Conservation (phyloP, 2,888 invertebrate species). For the Eudasyphora cyanicolor region DNA sequence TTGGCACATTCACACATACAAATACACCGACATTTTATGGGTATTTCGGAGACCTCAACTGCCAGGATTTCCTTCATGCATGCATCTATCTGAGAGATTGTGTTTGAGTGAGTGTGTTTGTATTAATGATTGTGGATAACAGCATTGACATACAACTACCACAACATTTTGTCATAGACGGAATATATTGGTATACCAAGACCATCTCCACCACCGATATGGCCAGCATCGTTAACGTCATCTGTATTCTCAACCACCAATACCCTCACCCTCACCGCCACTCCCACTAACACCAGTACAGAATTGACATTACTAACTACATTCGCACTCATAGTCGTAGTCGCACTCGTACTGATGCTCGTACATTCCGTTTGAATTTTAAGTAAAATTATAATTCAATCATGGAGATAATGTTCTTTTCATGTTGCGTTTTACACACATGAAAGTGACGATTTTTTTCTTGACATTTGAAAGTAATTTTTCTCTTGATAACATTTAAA, state of each 20-base stretch:
- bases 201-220: not conserved
- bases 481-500: too few species aligned
- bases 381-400: slow-evolving; percentile 44
- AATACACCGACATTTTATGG: slow-evolving; percentile 46
- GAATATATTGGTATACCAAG: not conserved
- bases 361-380: not conserved
- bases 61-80: not conserved
- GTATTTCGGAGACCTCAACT: slow-evolving; percentile 23
- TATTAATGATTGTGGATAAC: not conserved
- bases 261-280: not conserved
- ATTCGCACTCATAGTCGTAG: too few species aligned
- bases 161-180: not conserved
- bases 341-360: not conserved
- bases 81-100: not conserved
- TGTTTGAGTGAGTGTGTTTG: not conserved
- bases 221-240: not conserved
- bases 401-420: slow-evolving; percentile 39
- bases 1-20: not conserved
- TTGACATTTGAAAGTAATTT: too few species aligned
- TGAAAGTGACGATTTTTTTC: too few species aligned
- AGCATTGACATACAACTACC: slow-evolving; percentile 35
- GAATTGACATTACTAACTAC: not conserved
- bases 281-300: not conserved
- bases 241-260: not conserved
- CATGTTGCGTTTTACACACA: slow-evolving; percentile 34